Evolutionary conservation across 2,888 invertebrate species (phyloP), one percentile per base, ranked within the genome.

Genomic region (Exocentrus adspersus): DNA sequence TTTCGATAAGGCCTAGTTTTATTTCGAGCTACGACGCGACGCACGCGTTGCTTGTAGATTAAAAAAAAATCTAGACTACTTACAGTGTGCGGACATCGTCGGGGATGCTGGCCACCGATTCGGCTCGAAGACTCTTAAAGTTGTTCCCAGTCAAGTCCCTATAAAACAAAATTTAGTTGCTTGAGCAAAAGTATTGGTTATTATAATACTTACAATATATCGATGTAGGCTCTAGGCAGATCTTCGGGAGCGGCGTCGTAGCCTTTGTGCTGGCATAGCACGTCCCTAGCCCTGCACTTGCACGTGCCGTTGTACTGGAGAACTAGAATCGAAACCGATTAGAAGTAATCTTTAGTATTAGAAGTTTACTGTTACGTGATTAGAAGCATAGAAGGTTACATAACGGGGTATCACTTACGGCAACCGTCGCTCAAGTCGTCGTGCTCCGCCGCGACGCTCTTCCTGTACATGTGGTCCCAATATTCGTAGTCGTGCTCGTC

Each of bases 401-500:
- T n/a, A n/a, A n/a, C n/a, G n/a, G n/a, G n/a, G n/a, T n/a, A n/a
- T n/a, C 51, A 67, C 83, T 84, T 76, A 86, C 85, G 77, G 65
- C 85, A 85, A 54, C 72, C 76, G 37, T 78, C 75, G 32, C 78
- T 74, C 24, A 70, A 76, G 67, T 84, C 82, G 69, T 86, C 86
- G 60, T 84, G 80, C 37, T 84, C 82, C 1, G 85, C 86, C 24
- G 81, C 83, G 0, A 84, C 82, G 62, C 82, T 80, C 67, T 86
- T 86, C 50, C 82, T 79, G 74, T 82, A 85, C 45, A 84, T 71
- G 71, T 85, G 84, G 75, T 86, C 85, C 80, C 81, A 86, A 73
- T 81, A 82, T 73, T 74, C 80, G 72, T 75, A 81, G 74, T 70
- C 80, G 73, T 73, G 72, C 16, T 62, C 51, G 65, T 82, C 82